Percentiles rank a stretch among this genome's conserved stretches.
phyloP scores from a whole-genome alignment of 2,797 vertebrate genomes.

The Coluber constrictor region DNA sequence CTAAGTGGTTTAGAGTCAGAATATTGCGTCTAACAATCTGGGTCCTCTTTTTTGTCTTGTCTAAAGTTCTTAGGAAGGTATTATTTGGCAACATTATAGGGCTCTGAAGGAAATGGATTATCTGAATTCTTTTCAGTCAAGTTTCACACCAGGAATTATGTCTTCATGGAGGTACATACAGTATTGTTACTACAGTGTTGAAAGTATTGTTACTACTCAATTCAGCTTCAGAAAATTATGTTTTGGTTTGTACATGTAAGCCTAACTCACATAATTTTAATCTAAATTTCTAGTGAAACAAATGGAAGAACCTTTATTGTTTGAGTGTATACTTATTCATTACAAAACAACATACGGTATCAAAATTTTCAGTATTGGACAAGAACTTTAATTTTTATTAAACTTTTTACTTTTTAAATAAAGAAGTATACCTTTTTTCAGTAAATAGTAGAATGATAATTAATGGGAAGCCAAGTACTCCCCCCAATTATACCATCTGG shows the following conservation, averaged over 20 bases:
- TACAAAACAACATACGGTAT: neutral
- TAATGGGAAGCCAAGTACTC: conserved; percentile 56
- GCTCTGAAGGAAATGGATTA: neutral
- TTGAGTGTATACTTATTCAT: neutral
- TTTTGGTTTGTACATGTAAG: neutral
- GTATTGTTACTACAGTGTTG: neutral
- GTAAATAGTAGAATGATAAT: conserved; percentile 58
- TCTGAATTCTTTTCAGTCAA: neutral
- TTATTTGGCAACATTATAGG: neutral
- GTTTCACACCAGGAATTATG: neutral
- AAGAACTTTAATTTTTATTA: conserved; percentile 52
- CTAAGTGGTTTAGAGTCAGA: no score
- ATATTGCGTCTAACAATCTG: neutral
- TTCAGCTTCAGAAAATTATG: neutral
- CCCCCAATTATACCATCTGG: conserved; percentile 65
- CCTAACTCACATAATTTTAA: neutral
- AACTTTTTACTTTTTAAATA: conserved; percentile 50
- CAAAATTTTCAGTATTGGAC: conserved; percentile 44
- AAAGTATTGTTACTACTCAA: neutral
- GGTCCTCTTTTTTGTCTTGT: neutral
- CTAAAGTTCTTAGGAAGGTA: neutral
- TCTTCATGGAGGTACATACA: neutral
- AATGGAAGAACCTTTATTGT: neutral
- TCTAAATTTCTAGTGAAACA: neutral
- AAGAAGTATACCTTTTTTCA: conserved; percentile 27